A percentile compares a stretch with the other conserved stretches of the same genome.
Conservation (phyloP, 2,113 vertebrate genomes). For the Kryptolebias marmoratus region DNA sequence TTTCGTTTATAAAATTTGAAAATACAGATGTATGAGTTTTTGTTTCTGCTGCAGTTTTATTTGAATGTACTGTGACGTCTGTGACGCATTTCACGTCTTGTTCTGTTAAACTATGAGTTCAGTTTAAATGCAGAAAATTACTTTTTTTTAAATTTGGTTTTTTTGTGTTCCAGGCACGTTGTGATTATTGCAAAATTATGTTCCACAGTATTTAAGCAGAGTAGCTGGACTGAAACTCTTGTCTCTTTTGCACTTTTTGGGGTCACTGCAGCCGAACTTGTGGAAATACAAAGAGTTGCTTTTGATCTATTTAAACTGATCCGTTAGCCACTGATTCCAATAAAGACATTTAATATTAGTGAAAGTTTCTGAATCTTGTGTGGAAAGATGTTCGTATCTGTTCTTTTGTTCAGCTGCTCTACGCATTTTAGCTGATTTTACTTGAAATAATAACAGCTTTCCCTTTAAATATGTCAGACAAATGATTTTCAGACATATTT, state of each 20-base stretch:
- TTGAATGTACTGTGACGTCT: not conserved
- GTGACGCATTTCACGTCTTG: not conserved
- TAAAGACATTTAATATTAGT: constrained; percentile 75
- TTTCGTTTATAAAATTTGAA: not conserved
- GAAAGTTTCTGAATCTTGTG: constrained; percentile 11
- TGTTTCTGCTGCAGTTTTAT: not conserved
- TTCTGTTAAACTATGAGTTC: not conserved
- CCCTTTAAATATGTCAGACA: too few species aligned
- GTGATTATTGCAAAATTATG: constrained; percentile 8
- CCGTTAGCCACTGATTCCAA: constrained; percentile 75
- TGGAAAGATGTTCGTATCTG: not conserved
- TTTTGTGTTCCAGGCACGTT: constrained; percentile 34
- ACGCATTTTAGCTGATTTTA: too few species aligned
- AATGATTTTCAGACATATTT: too few species aligned
- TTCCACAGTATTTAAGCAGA: constrained; percentile 64
- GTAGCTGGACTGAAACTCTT: constrained; percentile 22
- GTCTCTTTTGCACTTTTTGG: constrained; percentile 53
- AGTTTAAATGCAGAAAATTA: not conserved
- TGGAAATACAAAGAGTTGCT: constrained; percentile 65
- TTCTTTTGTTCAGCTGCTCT: too few species aligned
- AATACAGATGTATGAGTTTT: not conserved
- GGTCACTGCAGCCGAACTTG: constrained; percentile 63
- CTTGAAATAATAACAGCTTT: too few species aligned
- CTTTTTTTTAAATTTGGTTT: not conserved
- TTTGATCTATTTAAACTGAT: constrained; percentile 50